phyloP scores from a whole-genome alignment of 2,888 invertebrate genomes.

The Rapana venosa region DNA sequence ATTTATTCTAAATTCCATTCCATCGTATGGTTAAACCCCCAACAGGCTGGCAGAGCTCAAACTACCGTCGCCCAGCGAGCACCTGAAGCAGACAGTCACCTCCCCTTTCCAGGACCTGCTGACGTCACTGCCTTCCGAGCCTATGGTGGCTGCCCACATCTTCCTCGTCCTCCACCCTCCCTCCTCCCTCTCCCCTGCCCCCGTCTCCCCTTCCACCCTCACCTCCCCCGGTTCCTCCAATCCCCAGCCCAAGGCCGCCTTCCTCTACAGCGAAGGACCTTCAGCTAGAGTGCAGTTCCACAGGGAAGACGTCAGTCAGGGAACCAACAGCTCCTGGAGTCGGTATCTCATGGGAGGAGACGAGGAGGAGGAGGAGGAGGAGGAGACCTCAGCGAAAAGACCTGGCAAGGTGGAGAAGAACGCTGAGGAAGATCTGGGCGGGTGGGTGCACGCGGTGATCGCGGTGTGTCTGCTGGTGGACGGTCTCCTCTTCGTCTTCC shows the following conservation, averaged over 20 bases:
- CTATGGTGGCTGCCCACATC: slow-evolving; percentile 38
- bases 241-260: slow-evolving; percentile 2
- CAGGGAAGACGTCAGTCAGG: background rate
- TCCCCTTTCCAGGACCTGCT: background rate
- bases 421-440: background rate
- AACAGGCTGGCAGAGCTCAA: slow-evolving; percentile 35
- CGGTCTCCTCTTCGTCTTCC: slow-evolving; percentile 62
- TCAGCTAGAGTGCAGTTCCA: background rate
- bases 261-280: background rate
- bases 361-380: background rate
- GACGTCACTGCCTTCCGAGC: slow-evolving; percentile 21
- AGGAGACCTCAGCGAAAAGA: background rate
- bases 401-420: background rate
- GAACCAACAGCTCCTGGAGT: background rate
- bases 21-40: background rate
- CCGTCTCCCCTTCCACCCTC: background rate
- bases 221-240: background rate
- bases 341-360: background rate
- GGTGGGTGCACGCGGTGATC: slow-evolving; percentile 62
- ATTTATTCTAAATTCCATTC: too few species aligned
- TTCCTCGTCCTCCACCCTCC: slow-evolving; percentile 33
- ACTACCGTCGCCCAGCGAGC: slow-evolving; percentile 29
- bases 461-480: slow-evolving; percentile 67
- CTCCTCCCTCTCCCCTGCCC: background rate
- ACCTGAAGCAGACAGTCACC: slow-evolving; percentile 17